Conservation (phyloP, 2,888 invertebrate genomes). For the Ceratothoa steindachneri region DNA sequence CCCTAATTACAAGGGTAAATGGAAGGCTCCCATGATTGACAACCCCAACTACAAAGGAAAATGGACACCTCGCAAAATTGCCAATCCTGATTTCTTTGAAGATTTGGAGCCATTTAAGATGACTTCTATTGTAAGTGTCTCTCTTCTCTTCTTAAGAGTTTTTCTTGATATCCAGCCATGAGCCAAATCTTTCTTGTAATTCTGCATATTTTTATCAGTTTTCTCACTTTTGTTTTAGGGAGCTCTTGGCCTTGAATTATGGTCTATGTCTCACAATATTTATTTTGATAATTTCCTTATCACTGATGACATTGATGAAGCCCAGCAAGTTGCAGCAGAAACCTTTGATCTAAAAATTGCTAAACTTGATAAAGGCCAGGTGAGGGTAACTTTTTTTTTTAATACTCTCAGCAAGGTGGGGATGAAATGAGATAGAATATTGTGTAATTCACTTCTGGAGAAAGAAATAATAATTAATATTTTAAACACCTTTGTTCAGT, state of each 20-base stretch:
- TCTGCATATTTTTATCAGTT: background rate
- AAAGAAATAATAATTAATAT: conserved; percentile 4
- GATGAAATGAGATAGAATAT: background rate
- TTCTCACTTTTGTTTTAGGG: conserved; percentile 59
- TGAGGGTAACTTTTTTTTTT: conserved; percentile 15
- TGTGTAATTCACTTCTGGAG: background rate
- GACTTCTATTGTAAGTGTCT: conserved; percentile 76
- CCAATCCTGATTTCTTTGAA: conserved; percentile 88
- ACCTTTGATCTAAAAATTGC: conserved; percentile 80
- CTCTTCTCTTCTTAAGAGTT: background rate
- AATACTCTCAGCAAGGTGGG: background rate
- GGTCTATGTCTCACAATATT: conserved; percentile 95
- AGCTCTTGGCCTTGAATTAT: conserved; percentile 92
- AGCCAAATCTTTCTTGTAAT: no score
- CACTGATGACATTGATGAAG: conserved; percentile 72
- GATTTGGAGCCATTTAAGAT: conserved; percentile 85
- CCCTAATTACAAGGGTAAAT: conserved; percentile 81
- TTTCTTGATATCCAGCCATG: background rate
- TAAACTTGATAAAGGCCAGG: conserved; percentile 64
- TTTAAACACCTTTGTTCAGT: background rate
- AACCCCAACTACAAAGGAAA: conserved; percentile 94
- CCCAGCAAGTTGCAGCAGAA: conserved; percentile 73
- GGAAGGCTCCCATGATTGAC: conserved; percentile 81
- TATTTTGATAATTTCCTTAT: conserved; percentile 93
- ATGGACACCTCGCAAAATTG: conserved; percentile 81